phyloP scores from a whole-genome alignment of 2,888 invertebrate genomes.

The Amphipyra berbera region DNA sequence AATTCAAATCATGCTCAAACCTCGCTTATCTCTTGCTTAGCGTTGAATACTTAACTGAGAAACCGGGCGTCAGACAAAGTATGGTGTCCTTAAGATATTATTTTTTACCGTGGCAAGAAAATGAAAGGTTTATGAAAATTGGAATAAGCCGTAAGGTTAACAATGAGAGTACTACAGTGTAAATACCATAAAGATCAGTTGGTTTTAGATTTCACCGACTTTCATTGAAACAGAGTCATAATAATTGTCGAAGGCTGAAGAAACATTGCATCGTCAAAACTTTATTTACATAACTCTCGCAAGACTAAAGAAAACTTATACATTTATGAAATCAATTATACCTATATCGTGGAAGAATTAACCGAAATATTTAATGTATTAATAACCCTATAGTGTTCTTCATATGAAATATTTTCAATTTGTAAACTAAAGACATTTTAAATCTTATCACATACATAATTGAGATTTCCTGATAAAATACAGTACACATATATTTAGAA shows the following conservation, averaged over 20 bases:
- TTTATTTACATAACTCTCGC: not conserved
- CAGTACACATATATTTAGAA: slow-evolving; percentile 13
- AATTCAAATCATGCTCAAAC: too few relatives aligned
- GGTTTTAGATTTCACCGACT: slow-evolving; percentile 12
- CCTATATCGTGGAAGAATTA: too few relatives aligned
- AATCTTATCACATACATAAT: not conserved
- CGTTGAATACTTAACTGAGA: too few relatives aligned
- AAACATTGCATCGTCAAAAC: slow-evolving; percentile 23
- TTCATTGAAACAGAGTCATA: slow-evolving; percentile 27
- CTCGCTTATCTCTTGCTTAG: too few relatives aligned
- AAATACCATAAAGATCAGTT: slow-evolving; percentile 15
- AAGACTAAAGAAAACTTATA: too few relatives aligned
- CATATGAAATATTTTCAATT: not conserved
- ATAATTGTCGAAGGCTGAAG: slow-evolving; percentile 20
- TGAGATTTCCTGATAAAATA: not conserved
- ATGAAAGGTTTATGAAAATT: too few relatives aligned
- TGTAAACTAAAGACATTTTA: not conserved
- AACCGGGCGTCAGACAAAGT: too few relatives aligned
- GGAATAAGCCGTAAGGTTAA: too few relatives aligned
- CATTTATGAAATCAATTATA: too few relatives aligned
- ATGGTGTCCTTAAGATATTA: not conserved
- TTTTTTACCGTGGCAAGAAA: not conserved
- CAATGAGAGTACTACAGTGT: slow-evolving; percentile 1
- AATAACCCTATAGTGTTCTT: too few relatives aligned
- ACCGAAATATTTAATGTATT: too few relatives aligned